These are phyloP conservation scores for Oxyura jamaicensis DNA, from an alignment of 2,113 vertebrate species.

Conservation along the genomic window DNA sequence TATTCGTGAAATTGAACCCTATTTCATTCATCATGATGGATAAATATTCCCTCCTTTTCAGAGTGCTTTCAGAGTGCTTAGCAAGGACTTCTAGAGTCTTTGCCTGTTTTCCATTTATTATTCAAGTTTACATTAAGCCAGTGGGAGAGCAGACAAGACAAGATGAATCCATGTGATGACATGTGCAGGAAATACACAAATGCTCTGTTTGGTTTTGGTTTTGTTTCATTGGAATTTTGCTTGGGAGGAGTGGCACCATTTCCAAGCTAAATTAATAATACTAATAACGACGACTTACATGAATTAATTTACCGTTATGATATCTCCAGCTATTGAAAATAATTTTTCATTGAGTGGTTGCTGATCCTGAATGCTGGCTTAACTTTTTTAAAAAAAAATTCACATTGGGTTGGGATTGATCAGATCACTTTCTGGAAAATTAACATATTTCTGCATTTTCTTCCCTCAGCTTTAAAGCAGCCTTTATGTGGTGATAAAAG, in stretches of 20 bases:
- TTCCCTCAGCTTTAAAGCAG: background rate
- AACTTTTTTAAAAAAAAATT: background rate
- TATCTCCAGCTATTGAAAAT: background rate
- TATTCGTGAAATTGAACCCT: background rate
- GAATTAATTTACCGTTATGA: background rate
- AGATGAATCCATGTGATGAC: background rate
- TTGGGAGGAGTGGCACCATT: background rate
- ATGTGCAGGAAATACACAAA: background rate
- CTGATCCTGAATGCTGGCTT: background rate
- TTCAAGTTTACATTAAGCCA: accelerated
- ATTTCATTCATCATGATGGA: background rate
- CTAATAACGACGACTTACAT: background rate
- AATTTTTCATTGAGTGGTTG: background rate
- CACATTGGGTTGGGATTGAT: background rate
- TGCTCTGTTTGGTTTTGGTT: background rate
- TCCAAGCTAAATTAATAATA: background rate
- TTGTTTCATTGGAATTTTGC: background rate
- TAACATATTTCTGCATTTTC: background rate
- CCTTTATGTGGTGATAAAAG: background rate
- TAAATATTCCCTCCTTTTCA: background rate
- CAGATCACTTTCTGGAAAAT: background rate
- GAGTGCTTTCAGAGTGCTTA: background rate
- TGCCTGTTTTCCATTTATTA: background rate
- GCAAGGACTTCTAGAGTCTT: background rate
- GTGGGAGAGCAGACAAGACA: background rate